phyloP scores from a whole-genome alignment of 2,797 vertebrate genomes.

The Potorous gilbertii region DNA sequence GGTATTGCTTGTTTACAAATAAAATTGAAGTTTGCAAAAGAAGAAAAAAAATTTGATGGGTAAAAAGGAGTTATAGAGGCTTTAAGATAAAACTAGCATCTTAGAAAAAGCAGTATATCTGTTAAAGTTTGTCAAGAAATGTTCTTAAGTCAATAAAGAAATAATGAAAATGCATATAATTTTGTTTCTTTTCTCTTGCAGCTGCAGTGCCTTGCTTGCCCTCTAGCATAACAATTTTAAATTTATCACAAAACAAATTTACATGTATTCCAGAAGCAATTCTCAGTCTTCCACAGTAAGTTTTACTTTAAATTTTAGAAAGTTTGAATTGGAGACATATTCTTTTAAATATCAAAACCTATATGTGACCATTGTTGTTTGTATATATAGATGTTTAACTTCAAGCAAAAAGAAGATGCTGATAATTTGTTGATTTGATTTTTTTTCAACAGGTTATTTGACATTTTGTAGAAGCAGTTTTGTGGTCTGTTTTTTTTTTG shows the following conservation, averaged over 20 bases:
- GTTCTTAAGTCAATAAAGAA: background rate
- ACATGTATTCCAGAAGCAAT: constrained; percentile 87
- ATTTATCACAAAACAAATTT: constrained; percentile 93
- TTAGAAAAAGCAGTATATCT: background rate
- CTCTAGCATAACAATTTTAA: constrained; percentile 90
- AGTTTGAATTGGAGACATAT: constrained; percentile 9
- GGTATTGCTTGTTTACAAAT: constrained; percentile 41
- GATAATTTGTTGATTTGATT: background rate
- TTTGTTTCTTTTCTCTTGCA: constrained; percentile 82
- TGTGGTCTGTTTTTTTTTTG: background rate
- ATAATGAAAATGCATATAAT: constrained; percentile 48
- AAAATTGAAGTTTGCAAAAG: constrained; percentile 30
- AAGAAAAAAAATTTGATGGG: background rate
- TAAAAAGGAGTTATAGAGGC: background rate
- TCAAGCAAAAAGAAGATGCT: constrained; percentile 24
- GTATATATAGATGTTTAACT: constrained; percentile 24
- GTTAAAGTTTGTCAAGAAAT: background rate
- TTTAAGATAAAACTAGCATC: background rate
- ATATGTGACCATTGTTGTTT: constrained; percentile 19
- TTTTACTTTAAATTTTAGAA: constrained; percentile 68
- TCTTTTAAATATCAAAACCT: constrained; percentile 37
- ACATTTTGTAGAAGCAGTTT: background rate
- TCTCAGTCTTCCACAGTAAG: constrained; percentile 93
- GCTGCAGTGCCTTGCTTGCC: constrained; percentile 89
- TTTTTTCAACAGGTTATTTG: constrained; percentile 38